Evolutionary conservation across 1,140 invertebrate genomes (phyloP).

Genomic region (Trichoplusia ni): DNA sequence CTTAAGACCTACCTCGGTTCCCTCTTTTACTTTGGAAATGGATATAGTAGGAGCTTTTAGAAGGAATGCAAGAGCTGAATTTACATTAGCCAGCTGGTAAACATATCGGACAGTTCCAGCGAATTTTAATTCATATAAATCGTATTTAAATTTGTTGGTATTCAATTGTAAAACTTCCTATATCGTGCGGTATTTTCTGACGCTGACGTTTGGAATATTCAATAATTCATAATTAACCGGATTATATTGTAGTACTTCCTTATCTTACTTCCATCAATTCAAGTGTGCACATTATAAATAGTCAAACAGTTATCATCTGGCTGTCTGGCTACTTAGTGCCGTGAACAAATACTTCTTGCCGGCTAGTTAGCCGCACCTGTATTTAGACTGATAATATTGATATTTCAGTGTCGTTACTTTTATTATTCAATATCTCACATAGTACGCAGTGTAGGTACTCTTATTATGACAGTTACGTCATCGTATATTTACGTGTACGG

Average conservation of each 20-base stretch:
- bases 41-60: neutral
- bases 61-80: neutral
- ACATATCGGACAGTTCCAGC: neutral
- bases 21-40: neutral
- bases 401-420: neutral
- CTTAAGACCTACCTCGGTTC: constrained; percentile 1
- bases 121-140: constrained; percentile 14
- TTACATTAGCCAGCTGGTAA: neutral
- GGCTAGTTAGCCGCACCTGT: neutral
- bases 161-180: neutral
- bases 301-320: neutral
- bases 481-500: constrained; percentile 15
- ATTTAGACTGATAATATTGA: neutral
- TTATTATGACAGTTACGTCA: constrained; percentile 18
- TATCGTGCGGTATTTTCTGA: constrained; percentile 2
- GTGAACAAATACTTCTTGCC: neutral
- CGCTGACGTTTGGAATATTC: neutral
- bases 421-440: constrained; percentile 1
- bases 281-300: neutral
- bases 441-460: too few species aligned
- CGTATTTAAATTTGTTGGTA: neutral
- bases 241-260: neutral
- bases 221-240: constrained; percentile 4
- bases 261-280: neutral
- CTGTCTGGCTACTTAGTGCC: neutral